Percentiles rank a stretch among this genome's conserved stretches.
phyloP scores from a whole-genome alignment of 2,113 vertebrate genomes.

The Sceloporus undulatus region DNA sequence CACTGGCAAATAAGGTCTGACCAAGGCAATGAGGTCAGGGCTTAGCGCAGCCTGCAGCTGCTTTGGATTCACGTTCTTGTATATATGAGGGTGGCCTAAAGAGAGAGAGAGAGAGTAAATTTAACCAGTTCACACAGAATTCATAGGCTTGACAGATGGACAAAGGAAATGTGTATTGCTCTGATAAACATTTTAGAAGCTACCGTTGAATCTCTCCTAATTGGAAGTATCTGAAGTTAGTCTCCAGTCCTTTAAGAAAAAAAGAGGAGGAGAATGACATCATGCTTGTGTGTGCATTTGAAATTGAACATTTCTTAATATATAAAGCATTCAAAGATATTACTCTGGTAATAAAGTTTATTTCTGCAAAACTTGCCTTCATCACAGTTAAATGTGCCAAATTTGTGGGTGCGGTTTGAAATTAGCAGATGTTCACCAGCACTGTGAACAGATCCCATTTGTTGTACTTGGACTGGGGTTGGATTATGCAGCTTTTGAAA shows the following conservation, averaged over 20 bases:
- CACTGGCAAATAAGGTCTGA: no score
- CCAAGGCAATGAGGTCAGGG: no score
- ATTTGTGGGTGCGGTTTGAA: constrained; percentile 32
- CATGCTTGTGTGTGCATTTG: not conserved
- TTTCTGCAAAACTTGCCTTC: constrained; percentile 31
- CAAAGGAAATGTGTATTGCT: not conserved
- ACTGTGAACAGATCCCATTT: not conserved
- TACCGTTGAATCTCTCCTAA: not conserved
- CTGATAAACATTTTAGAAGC: not conserved
- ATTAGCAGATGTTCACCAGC: not conserved
- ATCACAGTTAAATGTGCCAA: constrained; percentile 12
- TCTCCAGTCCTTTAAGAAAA: not conserved
- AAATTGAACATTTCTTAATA: not conserved
- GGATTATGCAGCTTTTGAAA: not conserved
- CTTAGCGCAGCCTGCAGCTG: no score
- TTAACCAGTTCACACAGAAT: not conserved
- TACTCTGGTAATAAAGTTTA: constrained; percentile 12
- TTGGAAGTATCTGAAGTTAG: not conserved
- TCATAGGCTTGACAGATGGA: constrained; percentile 15
- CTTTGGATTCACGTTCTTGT: no score
- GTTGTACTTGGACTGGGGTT: not conserved
- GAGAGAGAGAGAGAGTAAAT: not conserved
- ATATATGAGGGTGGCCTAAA: no score
- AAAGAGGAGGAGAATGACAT: not conserved
- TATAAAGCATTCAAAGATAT: constrained; percentile 8